Evolutionary conservation across 37 sponge, comb jelly and placozoan genomes (phyloP).

Genomic region (Theonella swinhoei): DNA sequence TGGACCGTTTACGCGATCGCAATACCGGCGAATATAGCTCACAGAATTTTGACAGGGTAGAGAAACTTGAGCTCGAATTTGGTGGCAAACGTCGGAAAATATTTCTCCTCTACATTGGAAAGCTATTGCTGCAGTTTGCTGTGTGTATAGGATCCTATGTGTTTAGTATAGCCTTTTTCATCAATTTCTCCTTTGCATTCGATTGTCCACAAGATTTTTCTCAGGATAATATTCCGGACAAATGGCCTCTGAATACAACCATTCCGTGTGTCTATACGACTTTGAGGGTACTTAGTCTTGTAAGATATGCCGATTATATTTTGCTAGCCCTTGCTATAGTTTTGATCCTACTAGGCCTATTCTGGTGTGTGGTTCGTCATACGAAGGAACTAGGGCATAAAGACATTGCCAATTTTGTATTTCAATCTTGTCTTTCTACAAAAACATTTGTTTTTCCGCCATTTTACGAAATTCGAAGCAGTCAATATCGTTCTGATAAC

Average conservation of each 20-base stretch:
- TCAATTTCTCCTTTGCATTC: constrained; percentile 12
- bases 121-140: constrained; percentile 28
- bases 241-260: constrained; percentile 1
- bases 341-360: constrained; percentile 6
- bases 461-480: background rate
- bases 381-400: constrained; percentile 14
- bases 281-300: constrained; percentile 5
- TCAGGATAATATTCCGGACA: background rate
- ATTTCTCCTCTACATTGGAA: constrained; percentile 24
- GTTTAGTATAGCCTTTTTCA: constrained; percentile 18
- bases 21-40: constrained; percentile 46
- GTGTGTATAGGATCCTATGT: background rate
- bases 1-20: constrained; percentile 40
- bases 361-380: constrained; percentile 33
- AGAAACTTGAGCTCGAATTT: constrained; percentile 37
- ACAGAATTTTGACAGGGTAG: constrained; percentile 30
- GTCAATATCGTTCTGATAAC: background rate
- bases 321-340: background rate
- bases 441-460: constrained; percentile 11
- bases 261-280: constrained; percentile 17
- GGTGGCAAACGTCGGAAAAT: background rate
- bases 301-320: constrained; percentile 22
- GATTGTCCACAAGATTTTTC: background rate
- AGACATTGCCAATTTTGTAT: background rate
- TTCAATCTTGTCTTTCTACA: constrained; percentile 1